Conservation (phyloP, 2,113 vertebrate genomes). For the Reinhardtius hippoglossoides region DNA sequence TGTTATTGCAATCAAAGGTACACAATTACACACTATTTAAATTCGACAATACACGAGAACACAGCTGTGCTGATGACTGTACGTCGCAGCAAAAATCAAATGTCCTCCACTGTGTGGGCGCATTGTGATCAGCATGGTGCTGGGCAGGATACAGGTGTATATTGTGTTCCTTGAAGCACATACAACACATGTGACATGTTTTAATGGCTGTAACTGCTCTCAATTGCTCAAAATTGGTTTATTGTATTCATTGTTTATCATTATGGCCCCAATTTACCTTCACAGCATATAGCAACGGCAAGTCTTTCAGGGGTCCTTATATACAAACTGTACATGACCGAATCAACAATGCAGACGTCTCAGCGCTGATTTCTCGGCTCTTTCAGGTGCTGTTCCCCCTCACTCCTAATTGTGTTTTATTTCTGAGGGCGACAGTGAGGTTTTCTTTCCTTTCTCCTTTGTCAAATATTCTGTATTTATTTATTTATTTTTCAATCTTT, state of each 20-base stretch:
- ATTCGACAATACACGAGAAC: slow-evolving; percentile 6
- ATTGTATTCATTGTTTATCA: slow-evolving; percentile 44
- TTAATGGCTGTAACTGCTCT: slow-evolving; percentile 38
- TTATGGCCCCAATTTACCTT: slow-evolving; percentile 25
- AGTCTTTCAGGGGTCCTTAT: slow-evolving; percentile 17
- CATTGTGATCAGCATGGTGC: slow-evolving; percentile 41
- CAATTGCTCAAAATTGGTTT: slow-evolving; percentile 7
- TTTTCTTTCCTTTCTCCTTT: slow-evolving; percentile 11
- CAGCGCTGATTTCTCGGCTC: not conserved
- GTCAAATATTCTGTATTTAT: slow-evolving; percentile 55
- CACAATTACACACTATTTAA: slow-evolving; percentile 20
- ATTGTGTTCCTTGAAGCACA: slow-evolving; percentile 43
- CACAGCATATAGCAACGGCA: slow-evolving; percentile 16
- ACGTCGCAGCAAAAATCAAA: slow-evolving; percentile 21
- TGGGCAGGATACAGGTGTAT: not conserved
- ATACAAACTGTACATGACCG: slow-evolving; percentile 13
- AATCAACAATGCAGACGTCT: slow-evolving; percentile 41
- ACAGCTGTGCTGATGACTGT: slow-evolving; percentile 27
- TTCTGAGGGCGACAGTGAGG: slow-evolving; percentile 14
- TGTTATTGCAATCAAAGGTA: slow-evolving; percentile 45
- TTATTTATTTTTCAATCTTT: slow-evolving; percentile 56
- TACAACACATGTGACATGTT: slow-evolving; percentile 31
- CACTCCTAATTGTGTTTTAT: slow-evolving; percentile 44
- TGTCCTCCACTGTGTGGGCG: slow-evolving; percentile 10
- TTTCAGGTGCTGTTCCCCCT: slow-evolving; percentile 9